These are phyloP conservation scores for Pogonus chalceus DNA, from an alignment of 1,140 invertebrate species.

Conservation along the genomic window DNA sequence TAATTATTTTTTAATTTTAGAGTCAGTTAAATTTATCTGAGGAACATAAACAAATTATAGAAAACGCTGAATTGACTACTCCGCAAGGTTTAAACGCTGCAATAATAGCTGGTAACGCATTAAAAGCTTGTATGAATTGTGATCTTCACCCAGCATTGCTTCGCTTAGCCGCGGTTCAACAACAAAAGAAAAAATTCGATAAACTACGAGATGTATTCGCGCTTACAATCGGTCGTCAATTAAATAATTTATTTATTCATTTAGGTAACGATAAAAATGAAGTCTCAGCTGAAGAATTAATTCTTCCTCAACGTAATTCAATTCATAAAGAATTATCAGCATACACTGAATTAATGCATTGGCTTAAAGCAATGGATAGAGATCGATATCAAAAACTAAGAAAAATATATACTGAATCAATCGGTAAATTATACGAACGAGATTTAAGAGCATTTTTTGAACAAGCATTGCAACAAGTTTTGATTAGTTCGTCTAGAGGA, in stretches of 20 bases:
- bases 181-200: conserved; percentile 76
- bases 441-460: conserved; percentile 74
- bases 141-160: conserved; percentile 52
- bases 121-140: conserved; percentile 68
- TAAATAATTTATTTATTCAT: conserved; percentile 91
- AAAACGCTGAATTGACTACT: conserved; percentile 46
- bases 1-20: conserved; percentile 36
- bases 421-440: conserved; percentile 76
- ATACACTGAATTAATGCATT: conserved; percentile 84
- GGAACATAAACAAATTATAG: conserved; percentile 55
- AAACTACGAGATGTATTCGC: conserved; percentile 80
- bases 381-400: conserved; percentile 70
- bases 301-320: conserved; percentile 61
- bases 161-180: conserved; percentile 72
- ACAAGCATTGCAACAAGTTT: conserved; percentile 44
- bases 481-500: not conserved
- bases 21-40: conserved; percentile 64
- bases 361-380: conserved; percentile 62
- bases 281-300: conserved; percentile 45
- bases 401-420: conserved; percentile 66
- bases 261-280: conserved; percentile 53
- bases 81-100: conserved; percentile 65
- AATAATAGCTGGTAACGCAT: conserved; percentile 65
- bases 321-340: conserved; percentile 75
- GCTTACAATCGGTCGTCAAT: conserved; percentile 67